Evolutionary conservation across 2,888 invertebrate species (phyloP), one percentile per base, ranked within the genome.

Genomic region (Molorchus minor): DNA sequence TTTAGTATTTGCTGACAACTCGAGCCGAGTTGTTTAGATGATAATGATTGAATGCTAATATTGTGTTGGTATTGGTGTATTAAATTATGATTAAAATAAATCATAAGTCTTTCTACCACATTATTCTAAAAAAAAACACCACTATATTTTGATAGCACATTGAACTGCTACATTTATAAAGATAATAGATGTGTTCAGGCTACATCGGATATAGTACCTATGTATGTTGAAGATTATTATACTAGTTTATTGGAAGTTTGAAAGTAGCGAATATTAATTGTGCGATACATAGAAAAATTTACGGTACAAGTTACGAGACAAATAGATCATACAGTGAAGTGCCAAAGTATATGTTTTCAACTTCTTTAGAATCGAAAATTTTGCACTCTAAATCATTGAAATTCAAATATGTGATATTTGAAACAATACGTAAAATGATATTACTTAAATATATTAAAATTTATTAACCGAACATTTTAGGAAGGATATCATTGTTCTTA

Each of bases 61-160:
- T n/a, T n/a, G n/a, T n/a, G n/a, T n/a, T n/a, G n/a, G n/a, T n/a
- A n/a, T n/a, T n/a, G n/a, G n/a, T n/a, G n/a, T n/a, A n/a, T n/a
- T n/a, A 46, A 30, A 17, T 47, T 57, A 51, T 46, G 47, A 12
- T 40, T 44, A 15, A 51, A 56, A 54, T 44, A 45, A 54, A 36
- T 15, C 56, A 58, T 47, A 59, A 53, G 46, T 45, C 56, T 58
- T 46, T 54, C 66, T 66, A 64, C 63, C 36, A 62, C 62, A 56
- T 56, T 59, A 64, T 64, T 64, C 67, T 69, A 71, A 62, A 61
- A 71, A 62, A 61, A 74, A 70, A 70, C 67, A 72, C 65, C 64
- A 70, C 68, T 68, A 72, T 64, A 66, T 62, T 64, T 71, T 67
- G 68, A 33, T 62, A 58, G 67, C 59, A 72, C 71, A 71, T 68